Evolutionary conservation across 2,797 vertebrate species (phyloP).

Genomic region (Megaceryle alcyon): DNA sequence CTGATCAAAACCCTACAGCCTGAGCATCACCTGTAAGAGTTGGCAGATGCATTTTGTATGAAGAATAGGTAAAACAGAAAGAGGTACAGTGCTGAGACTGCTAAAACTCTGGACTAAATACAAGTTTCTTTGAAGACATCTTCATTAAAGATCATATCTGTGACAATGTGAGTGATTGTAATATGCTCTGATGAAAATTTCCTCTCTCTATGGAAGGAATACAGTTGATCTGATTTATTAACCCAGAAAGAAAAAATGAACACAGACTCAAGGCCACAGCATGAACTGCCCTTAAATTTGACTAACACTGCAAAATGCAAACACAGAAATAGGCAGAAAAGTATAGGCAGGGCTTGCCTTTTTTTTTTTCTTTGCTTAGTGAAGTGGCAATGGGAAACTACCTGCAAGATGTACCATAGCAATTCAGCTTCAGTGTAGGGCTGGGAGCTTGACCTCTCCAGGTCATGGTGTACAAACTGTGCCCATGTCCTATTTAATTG

Average conservation of each 20-base stretch:
- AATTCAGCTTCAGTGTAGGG: not conserved
- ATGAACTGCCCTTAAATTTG: not conserved
- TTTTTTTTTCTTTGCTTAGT: not conserved
- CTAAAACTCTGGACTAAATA: not conserved
- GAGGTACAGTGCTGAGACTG: not conserved
- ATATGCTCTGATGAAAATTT: not conserved
- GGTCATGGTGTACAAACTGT: slow-evolving; percentile 13
- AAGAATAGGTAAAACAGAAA: not conserved
- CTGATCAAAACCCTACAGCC: not conserved
- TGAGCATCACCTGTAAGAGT: not conserved
- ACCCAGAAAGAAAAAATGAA: not conserved
- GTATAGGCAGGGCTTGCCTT: not conserved
- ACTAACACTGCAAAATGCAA: not conserved
- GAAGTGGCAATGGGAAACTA: not conserved
- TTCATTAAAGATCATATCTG: not conserved
- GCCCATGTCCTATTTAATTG: slow-evolving; percentile 29
- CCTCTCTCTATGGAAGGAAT: not conserved
- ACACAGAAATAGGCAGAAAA: not conserved
- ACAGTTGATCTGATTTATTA: not conserved
- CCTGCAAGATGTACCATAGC: not conserved
- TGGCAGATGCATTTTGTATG: not conserved
- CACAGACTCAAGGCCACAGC: not conserved
- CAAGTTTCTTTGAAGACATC: not conserved
- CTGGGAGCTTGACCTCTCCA: slow-evolving; percentile 5
- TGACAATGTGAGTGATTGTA: not conserved